A percentile compares a stretch with the other conserved stretches of the same genome.
Evolutionary conservation across 1,140 invertebrate species (phyloP).

Genomic region (Drosophila grimshawi): DNA sequence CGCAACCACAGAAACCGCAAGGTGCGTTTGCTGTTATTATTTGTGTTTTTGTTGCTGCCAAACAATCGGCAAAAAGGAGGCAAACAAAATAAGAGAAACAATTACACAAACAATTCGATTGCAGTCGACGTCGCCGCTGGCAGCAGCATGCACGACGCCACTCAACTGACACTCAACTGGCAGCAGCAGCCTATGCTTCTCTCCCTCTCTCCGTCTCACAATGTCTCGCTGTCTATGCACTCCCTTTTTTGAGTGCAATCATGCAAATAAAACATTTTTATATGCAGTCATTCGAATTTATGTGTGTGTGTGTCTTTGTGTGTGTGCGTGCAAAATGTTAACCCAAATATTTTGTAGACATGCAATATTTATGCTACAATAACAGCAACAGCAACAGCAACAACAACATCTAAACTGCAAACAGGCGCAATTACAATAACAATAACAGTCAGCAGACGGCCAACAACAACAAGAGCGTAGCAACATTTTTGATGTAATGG

Average conservation of each 20-base stretch:
- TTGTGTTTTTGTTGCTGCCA: slow-evolving; percentile 56
- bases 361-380: slow-evolving; percentile 69
- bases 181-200: slow-evolving; percentile 7
- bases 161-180: slow-evolving; percentile 57
- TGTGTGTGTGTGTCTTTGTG: slow-evolving; percentile 26
- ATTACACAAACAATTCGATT: slow-evolving; percentile 58
- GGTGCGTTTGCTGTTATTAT: slow-evolving; percentile 68
- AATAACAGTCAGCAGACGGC: slow-evolving; percentile 55
- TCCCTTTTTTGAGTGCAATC: slow-evolving; percentile 62
- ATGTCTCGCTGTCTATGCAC: background rate
- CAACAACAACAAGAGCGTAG: slow-evolving; percentile 18
- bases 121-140: slow-evolving; percentile 43
- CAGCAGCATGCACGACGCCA: slow-evolving; percentile 42
- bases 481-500: slow-evolving; percentile 52
- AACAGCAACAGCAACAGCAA: slow-evolving; percentile 30
- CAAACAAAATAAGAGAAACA: slow-evolving; percentile 38
- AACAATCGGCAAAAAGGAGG: slow-evolving; percentile 48
- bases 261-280: slow-evolving; percentile 77
- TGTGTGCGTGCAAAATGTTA: slow-evolving; percentile 73
- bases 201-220: background rate
- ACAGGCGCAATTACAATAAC: slow-evolving; percentile 56
- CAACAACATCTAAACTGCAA: slow-evolving; percentile 31
- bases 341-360: slow-evolving; percentile 83
- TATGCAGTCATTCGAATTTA: too few species aligned
- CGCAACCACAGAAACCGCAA: slow-evolving; percentile 75